phyloP scores from a whole-genome alignment of 2,113 vertebrate species.

The Garra rufa region DNA sequence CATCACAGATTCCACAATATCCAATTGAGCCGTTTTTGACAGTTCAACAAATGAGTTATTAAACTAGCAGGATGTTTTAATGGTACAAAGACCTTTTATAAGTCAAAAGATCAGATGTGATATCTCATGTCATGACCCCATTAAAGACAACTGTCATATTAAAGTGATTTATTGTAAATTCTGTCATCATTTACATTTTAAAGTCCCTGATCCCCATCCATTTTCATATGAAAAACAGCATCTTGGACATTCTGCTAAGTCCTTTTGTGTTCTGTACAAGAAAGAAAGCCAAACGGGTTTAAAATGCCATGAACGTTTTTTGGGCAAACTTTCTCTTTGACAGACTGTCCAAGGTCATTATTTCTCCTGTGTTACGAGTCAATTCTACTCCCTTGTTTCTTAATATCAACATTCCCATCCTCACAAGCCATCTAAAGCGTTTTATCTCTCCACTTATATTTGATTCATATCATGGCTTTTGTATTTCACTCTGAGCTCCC shows the following conservation, averaged over 20 bases:
- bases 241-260: not conserved
- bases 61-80: too few relatives aligned
- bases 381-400: not conserved
- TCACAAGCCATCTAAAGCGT: slow-evolving; percentile 28
- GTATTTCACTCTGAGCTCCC: slow-evolving; percentile 40
- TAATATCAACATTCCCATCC: slow-evolving; percentile 38
- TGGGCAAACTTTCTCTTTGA: not conserved
- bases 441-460: slow-evolving; percentile 46
- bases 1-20: not conserved
- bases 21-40: too few relatives aligned
- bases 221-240: not conserved
- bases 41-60: too few relatives aligned
- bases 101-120: too few relatives aligned
- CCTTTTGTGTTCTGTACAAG: not conserved
- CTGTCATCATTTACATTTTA: not conserved
- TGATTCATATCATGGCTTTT: slow-evolving; percentile 50
- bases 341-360: not conserved
- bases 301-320: not conserved
- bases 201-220: not conserved
- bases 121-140: not conserved
- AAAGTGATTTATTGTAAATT: not conserved
- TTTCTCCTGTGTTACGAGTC: not conserved
- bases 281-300: not conserved
- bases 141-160: not conserved
- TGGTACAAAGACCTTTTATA: too few relatives aligned